Conservation (phyloP, 1,140 invertebrate genomes). For the Cydia amplana region DNA sequence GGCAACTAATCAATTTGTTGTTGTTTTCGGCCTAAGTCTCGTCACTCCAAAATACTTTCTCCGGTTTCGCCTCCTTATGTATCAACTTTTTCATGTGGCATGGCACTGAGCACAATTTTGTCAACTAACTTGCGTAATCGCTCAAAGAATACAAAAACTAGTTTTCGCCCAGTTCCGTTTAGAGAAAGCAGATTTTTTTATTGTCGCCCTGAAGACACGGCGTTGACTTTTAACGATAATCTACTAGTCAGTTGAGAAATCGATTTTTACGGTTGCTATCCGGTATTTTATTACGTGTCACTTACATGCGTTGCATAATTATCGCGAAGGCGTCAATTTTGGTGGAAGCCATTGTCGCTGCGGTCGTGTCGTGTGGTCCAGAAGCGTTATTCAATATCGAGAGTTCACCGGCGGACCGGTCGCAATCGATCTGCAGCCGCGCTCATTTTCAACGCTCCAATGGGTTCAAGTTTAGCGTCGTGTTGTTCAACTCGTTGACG, state of each 20-base stretch:
- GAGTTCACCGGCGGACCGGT: slow-evolving; percentile 57
- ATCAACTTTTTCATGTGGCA: slow-evolving; percentile 55
- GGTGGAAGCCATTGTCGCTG: slow-evolving; percentile 28
- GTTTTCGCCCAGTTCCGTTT: slow-evolving; percentile 56
- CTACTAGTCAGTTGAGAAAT: slow-evolving; percentile 14
- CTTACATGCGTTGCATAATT: slow-evolving; percentile 40
- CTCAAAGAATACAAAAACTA: slow-evolving; percentile 56
- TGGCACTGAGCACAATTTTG: slow-evolving; percentile 57
- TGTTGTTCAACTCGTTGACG: slow-evolving; percentile 69
- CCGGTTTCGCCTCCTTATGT: slow-evolving; percentile 47
- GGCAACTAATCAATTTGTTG: slow-evolving; percentile 34
- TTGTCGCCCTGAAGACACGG: slow-evolving; percentile 43
- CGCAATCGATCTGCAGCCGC: slow-evolving; percentile 63
- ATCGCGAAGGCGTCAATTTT: slow-evolving; percentile 41
- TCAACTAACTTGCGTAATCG: slow-evolving; percentile 67
- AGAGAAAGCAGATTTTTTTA: slow-evolving; percentile 60
- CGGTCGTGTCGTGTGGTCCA: slow-evolving; percentile 50
- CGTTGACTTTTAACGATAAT: slow-evolving; percentile 20
- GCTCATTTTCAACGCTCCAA: slow-evolving; percentile 59
- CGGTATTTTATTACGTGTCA: slow-evolving; percentile 23
- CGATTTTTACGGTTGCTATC: slow-evolving; percentile 20
- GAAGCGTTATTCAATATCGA: slow-evolving; percentile 59
- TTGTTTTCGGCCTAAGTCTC: slow-evolving; percentile 38
- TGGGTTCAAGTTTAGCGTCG: slow-evolving; percentile 61
- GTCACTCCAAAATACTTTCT: slow-evolving; percentile 54